Percentiles rank a stretch among this genome's conserved stretches.
These are phyloP conservation scores for Lepus timidus DNA, from an alignment of 2,113 vertebrate genomes.

Conservation along the genomic window DNA sequence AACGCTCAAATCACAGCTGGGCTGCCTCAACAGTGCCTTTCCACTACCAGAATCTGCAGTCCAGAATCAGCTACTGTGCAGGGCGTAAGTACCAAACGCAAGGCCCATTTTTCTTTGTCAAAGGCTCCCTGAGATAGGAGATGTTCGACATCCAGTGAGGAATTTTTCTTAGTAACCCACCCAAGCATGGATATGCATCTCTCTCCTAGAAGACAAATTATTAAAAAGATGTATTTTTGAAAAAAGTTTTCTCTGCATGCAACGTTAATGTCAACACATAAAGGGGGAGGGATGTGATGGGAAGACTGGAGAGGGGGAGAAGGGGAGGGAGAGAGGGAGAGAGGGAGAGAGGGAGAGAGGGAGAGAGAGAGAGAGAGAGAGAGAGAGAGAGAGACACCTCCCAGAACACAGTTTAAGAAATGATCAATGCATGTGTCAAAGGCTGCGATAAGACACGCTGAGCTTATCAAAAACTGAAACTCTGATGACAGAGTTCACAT, in stretches of 20 bases:
- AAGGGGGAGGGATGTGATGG: constrained; percentile 37
- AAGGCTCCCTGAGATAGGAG: constrained; percentile 59
- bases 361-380: neutral
- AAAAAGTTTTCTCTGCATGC: constrained; percentile 70
- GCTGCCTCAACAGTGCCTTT: constrained; percentile 47
- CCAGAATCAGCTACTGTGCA: constrained; percentile 42
- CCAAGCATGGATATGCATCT: constrained; percentile 61
- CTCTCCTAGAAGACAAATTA: constrained; percentile 75
- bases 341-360: neutral
- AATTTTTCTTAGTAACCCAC: constrained; percentile 81
- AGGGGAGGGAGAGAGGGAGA: neutral
- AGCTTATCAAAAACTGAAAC: constrained; percentile 79
- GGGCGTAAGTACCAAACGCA: constrained; percentile 66
- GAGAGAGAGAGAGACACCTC: constrained; percentile 14
- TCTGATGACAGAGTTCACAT: constrained; percentile 73
- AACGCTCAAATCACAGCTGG: neutral
- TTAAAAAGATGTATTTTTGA: constrained; percentile 81
- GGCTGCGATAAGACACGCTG: constrained; percentile 69
- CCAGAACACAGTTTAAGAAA: constrained; percentile 65
- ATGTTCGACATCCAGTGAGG: constrained; percentile 61
- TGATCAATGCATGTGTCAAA: constrained; percentile 70
- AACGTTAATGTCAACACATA: constrained; percentile 71
- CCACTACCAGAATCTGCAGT: constrained; percentile 63
- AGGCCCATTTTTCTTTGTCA: constrained; percentile 87
- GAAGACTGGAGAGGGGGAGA: constrained; percentile 4